Evolutionary conservation across 2,797 vertebrate species (phyloP).

Genomic region (Brachyrhaphis roseni): DNA sequence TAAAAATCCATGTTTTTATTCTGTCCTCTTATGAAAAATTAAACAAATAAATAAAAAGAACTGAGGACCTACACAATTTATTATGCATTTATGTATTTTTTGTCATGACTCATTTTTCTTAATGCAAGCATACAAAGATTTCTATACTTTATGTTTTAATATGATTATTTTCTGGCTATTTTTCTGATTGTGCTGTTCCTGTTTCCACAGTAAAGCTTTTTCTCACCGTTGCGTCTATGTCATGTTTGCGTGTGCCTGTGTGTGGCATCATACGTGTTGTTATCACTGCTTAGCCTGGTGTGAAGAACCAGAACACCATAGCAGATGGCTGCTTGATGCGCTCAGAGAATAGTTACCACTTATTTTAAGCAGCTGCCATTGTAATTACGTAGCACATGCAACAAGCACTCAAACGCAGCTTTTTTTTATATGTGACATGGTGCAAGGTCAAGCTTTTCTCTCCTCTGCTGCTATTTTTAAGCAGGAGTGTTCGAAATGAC

Average conservation of each 20-base stretch:
- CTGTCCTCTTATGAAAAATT: too few species aligned
- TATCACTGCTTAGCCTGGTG: slow-evolving; percentile 37
- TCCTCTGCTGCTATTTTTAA: slow-evolving; percentile 70
- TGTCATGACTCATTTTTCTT: not conserved
- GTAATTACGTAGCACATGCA: slow-evolving; percentile 38
- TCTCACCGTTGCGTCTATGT: slow-evolving; percentile 23
- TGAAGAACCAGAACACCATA: slow-evolving; percentile 50
- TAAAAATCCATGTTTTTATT: not conserved
- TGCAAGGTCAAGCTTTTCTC: slow-evolving; percentile 47
- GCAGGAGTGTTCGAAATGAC: slow-evolving; percentile 25
- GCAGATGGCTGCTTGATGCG: slow-evolving; percentile 58
- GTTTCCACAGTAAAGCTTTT: slow-evolving; percentile 13
- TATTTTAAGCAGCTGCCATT: slow-evolving; percentile 52
- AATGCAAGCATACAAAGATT: not conserved
- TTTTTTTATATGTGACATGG: slow-evolving; percentile 52
- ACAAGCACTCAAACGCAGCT: slow-evolving; percentile 53
- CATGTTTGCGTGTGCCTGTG: slow-evolving; percentile 10
- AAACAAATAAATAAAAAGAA: not conserved
- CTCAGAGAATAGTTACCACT: slow-evolving; percentile 35
- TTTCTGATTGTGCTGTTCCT: slow-evolving; percentile 6
- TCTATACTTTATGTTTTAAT: slow-evolving; percentile 2
- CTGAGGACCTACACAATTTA: not conserved
- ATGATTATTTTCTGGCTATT: slow-evolving; percentile 18
- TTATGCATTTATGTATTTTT: not conserved
- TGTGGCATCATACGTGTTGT: slow-evolving; percentile 6